Base-by-base conservation (phyloP, 2,113 vertebrate species). In the Micronycteris hirsuta region DNA sequence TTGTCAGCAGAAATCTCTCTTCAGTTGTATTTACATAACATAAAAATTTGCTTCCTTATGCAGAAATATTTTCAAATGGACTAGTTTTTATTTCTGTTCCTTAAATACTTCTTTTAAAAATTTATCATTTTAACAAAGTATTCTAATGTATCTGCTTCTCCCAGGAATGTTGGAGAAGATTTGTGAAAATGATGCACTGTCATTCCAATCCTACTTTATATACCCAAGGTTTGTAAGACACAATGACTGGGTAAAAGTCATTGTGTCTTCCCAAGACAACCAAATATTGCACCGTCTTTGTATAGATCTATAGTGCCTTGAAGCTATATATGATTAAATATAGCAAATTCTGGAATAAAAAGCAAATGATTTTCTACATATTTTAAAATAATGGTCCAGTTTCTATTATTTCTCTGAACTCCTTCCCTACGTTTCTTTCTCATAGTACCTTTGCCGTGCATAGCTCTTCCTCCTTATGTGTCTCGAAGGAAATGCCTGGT, bases 31-130 rank as follows among this genome's bases (percentile, higher is more conserved):
- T 98, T 98, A 97, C 67, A 92, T 97, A 97, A 97, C 95, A 89
- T 96, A 98, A 98, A 98, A 98, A 97, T 98, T 92, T 98, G 97
- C 97, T 98, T 93, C 91, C 93, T 96, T 97, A 97, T 96, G 96
- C 97, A 98, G 93, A 98, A 98, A 97, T 97, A 89, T 82, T 96
- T 95, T 96, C 88, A 95, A 96, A 97, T 93, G 43, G 96, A 95
- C 97, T 89, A 96, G 54, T 96, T 98, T 97, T 95, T 98, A 96
- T 95, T 96, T 38, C 78, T 97, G 97, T 97, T 45, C 83, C 89
- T 81, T 68, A 98, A 97, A 97, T 97, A 98, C 93, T 98, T 96
- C 96, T 77, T 86, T 86, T 96, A 97, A 94, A 91, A 96, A 96
- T 97, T 97, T 98, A 97, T 98, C 98, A 96, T 98, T 95, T 97